phyloP scores from a whole-genome alignment of 1,140 invertebrate genomes.

The Aphis gossypii region DNA sequence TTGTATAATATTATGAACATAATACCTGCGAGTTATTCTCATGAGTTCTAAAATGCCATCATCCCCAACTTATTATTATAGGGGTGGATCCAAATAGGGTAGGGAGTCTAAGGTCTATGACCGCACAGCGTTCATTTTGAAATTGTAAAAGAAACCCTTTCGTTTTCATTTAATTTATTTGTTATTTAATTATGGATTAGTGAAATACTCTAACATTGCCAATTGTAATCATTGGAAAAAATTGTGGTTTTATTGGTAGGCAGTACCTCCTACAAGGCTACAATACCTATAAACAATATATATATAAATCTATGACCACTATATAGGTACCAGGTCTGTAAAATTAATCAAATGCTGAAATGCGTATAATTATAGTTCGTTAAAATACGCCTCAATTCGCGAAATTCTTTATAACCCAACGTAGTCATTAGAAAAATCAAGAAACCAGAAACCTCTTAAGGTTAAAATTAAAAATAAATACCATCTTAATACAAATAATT shows the following conservation, averaged over 20 bases:
- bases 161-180: neutral
- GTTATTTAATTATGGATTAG: neutral
- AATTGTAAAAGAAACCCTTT: slow-evolving; percentile 9
- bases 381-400: neutral
- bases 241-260: neutral
- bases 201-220: neutral
- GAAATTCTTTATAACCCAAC: neutral
- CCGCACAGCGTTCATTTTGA: neutral
- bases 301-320: neutral
- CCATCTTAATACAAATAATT: neutral
- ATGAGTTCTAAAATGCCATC: neutral
- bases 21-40: neutral
- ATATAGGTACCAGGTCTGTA: neutral
- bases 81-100: slow-evolving; percentile 27
- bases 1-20: neutral
- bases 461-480: neutral
- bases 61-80: neutral
- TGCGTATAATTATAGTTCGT: neutral
- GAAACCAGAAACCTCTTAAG: neutral
- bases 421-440: neutral
- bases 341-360: neutral
- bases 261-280: neutral
- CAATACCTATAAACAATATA: neutral
- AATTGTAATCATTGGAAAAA: neutral
- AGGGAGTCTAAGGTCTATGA: neutral